phyloP scores from a whole-genome alignment of 2,888 invertebrate genomes.

The Scaptomyza polygonia region DNA sequence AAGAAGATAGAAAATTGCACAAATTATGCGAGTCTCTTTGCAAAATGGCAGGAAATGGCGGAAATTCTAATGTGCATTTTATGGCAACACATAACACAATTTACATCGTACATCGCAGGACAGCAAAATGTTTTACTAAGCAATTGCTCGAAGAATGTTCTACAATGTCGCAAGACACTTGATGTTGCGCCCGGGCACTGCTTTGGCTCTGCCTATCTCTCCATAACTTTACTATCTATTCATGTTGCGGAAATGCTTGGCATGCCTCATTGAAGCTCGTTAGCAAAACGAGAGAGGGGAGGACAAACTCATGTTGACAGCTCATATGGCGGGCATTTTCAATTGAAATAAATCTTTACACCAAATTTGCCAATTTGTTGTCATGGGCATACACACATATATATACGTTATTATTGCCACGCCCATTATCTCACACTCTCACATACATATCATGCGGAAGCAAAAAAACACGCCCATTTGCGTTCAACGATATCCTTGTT shows the following conservation, averaged over 20 bases:
- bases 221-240: constrained; percentile 8
- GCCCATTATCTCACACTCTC: not conserved
- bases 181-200: constrained; percentile 18
- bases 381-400: constrained; percentile 37
- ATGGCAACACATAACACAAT: constrained; percentile 71
- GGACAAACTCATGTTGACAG: constrained; percentile 69
- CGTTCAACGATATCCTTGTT: constrained; percentile 49
- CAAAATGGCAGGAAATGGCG: constrained; percentile 29
- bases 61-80: constrained; percentile 74
- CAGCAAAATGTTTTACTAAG: constrained; percentile 50
- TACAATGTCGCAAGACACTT: constrained; percentile 36
- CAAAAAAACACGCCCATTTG: constrained; percentile 44
- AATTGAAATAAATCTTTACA: constrained; percentile 78
- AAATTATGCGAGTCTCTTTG: constrained; percentile 38
- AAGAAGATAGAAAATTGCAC: constrained; percentile 5
- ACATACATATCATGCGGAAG: constrained; percentile 41
- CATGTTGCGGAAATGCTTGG: constrained; percentile 72
- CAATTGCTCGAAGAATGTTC: constrained; percentile 29
- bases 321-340: constrained; percentile 70
- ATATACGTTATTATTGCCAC: not conserved
- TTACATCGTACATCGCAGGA: constrained; percentile 28
- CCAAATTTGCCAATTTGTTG: constrained; percentile 78
- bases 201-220: not conserved
- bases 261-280: constrained; percentile 76
- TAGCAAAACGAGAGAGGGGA: constrained; percentile 51